A percentile compares a stretch with the other conserved stretches of the same genome.
These are phyloP conservation scores for Contarinia nasturtii DNA, from an alignment of 1,140 invertebrate genomes.

Conservation along the genomic window DNA sequence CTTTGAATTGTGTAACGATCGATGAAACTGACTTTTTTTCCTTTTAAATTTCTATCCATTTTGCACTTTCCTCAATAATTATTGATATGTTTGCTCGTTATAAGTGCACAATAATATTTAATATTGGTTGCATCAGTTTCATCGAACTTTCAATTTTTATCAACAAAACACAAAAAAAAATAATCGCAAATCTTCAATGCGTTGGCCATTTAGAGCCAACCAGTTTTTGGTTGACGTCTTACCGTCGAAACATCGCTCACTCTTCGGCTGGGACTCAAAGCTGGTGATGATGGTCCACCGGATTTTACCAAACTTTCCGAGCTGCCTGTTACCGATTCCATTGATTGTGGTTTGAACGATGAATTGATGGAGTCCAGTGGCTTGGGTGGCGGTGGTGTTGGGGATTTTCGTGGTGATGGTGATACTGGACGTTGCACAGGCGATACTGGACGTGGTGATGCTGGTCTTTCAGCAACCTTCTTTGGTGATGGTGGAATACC, in stretches of 20 bases:
- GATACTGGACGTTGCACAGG: neutral
- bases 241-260: conserved; percentile 30
- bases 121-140: no score
- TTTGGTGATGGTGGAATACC: neutral
- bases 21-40: no score
- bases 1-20: neutral
- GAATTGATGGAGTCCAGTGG: neutral
- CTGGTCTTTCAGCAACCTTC: neutral
- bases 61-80: no score
- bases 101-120: no score
- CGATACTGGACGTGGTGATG: neutral
- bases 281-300: conserved; percentile 12
- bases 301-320: neutral
- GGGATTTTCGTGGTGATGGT: neutral
- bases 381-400: neutral
- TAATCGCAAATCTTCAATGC: no score
- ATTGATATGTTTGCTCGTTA: no score
- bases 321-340: neutral
- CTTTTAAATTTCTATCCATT: no score
- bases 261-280: conserved; percentile 20
- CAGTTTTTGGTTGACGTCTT: conserved; percentile 28
- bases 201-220: conserved; percentile 34
- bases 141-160: no score
- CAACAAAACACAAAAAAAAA: no score
- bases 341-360: conserved; percentile 3